These are phyloP conservation scores for Antedon mediterranea DNA, from an alignment of 53 echinoderm and acorn worm species.

Conservation along the genomic window DNA sequence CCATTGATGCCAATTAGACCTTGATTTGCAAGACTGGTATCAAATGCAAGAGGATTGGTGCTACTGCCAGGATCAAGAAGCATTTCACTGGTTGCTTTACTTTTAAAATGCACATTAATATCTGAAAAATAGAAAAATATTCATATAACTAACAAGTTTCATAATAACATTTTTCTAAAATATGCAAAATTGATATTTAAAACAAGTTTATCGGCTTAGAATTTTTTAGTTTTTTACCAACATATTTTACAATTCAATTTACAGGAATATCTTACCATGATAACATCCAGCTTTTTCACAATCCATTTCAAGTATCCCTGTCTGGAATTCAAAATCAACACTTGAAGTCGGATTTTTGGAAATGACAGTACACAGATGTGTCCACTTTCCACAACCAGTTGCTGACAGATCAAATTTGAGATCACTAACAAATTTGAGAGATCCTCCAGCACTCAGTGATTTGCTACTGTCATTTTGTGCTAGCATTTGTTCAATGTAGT, in stretches of 20 bases:
- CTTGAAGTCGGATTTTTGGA: neutral
- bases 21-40: neutral
- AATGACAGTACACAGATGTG: neutral
- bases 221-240: too few relatives aligned
- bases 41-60: neutral
- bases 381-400: neutral
- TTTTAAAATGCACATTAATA: neutral
- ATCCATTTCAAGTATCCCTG: neutral
- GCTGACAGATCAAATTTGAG: neutral
- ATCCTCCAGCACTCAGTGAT: neutral
- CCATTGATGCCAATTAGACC: slow-evolving; percentile 23
- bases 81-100: neutral
- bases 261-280: neutral
- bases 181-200: too few relatives aligned
- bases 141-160: neutral
- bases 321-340: neutral
- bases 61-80: neutral
- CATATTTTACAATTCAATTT: too few relatives aligned
- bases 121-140: neutral
- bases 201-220: too few relatives aligned
- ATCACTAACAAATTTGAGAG: neutral
- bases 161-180: too few relatives aligned
- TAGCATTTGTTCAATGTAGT: slow-evolving; percentile 64
- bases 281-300: neutral
- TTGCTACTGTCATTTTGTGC: slow-evolving; percentile 17